These are phyloP conservation scores for Drosophila rellima DNA, from an alignment of 2,888 invertebrate species.

Conservation along the genomic window DNA sequence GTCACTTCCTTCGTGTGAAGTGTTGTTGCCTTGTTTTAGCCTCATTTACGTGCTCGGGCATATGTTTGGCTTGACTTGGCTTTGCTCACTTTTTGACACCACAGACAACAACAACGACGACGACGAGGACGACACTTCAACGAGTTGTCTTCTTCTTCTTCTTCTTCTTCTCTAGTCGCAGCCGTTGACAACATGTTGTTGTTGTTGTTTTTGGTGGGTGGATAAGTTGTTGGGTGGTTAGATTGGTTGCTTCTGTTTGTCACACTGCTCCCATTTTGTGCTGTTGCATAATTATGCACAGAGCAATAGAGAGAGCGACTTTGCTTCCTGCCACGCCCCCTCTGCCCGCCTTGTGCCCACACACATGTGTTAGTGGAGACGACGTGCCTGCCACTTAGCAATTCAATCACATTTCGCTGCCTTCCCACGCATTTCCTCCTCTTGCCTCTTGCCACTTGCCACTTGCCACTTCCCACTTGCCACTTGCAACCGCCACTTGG, in stretches of 20 bases:
- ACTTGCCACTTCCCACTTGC: constrained; percentile 21
- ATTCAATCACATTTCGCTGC: constrained; percentile 62
- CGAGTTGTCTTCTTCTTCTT: constrained; percentile 33
- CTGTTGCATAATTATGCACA: constrained; percentile 64
- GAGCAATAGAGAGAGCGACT: constrained; percentile 8
- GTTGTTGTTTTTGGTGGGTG: constrained; percentile 20
- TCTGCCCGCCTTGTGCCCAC: background rate
- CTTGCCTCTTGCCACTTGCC: background rate
- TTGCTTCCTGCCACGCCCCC: constrained; percentile 54
- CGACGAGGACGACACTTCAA: constrained; percentile 30
- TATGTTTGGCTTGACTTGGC: constrained; percentile 48
- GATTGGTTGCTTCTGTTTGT: constrained; percentile 19
- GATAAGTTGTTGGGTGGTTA: constrained; percentile 9
- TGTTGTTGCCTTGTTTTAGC: constrained; percentile 47
- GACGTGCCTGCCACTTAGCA: constrained; percentile 53
- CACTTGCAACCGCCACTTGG: constrained; percentile 26
- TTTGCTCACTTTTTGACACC: constrained; percentile 49
- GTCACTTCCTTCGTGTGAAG: constrained; percentile 26
- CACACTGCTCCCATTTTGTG: constrained; percentile 52
- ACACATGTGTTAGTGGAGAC: constrained; percentile 7
- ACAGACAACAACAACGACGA: constrained; percentile 16
- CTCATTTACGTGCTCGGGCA: constrained; percentile 62
- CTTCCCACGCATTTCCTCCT: constrained; percentile 10
- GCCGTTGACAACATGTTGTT: constrained; percentile 60
- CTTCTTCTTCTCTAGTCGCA: constrained; percentile 30